Evolutionary conservation across 2,888 invertebrate species (phyloP), one percentile per base, ranked within the genome.

Genomic region (Oxyteleia sp.): DNA sequence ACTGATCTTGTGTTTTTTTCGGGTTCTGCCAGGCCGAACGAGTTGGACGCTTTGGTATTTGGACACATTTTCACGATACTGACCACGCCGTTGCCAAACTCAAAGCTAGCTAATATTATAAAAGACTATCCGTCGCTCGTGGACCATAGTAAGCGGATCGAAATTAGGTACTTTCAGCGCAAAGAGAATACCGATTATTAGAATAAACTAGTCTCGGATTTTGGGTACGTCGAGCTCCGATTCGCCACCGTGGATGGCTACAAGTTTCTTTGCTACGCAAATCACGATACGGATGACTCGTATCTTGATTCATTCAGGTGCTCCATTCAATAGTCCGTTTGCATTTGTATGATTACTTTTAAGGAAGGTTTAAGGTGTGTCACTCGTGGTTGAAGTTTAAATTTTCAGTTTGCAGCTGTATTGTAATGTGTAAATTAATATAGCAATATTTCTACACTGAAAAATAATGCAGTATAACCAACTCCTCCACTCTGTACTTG

Each of bases 11-110:
- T n/a, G n/a, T n/a, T 45, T 64, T 0, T 64, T 20, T 68, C 57
- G 35, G 11, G 26, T 41, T 32, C 79, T 63, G 15, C n/a, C 94
- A 97, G 97, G 66, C 98, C 99, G 0, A 98, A 98, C 29, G 99
- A 99, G 94, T 94, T 99, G 84, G 99, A 99, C 94, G 99, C 99
- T 1, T 94, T 99, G 35, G 97, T 98, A 0, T 99, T 99, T 94
- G 99, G 99, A 0, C 99, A 99, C 94, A 95, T 99, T n/a, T 99
- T 97, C 94, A 97, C 98, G 0, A 96, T 99, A 87, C 94, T 99
- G 78, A 99, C 99, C 5, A 98, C 98, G 4, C 95, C 97, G 1
- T 94, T 99, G 43, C 98, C 98, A 0, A 97, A 97, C 90, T 96
- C 96, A 85, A 95, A 95, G 83, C 94, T 99, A 61, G 97, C 97